These are phyloP conservation scores for Hycleus phaleratus DNA, from an alignment of 1,140 invertebrate genomes.

Conservation along the genomic window DNA sequence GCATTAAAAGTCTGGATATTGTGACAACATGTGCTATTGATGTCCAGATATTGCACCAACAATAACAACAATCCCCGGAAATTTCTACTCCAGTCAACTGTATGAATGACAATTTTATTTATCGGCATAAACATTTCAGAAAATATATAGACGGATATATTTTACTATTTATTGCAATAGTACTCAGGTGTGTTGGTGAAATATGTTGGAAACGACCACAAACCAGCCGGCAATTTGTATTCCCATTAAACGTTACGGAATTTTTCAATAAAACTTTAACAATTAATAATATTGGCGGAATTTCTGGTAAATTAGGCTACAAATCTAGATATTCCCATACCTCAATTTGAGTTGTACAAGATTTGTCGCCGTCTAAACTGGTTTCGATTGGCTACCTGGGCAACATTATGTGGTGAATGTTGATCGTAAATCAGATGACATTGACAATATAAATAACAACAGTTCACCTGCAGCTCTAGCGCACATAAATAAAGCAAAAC, in stretches of 20 bases:
- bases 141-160: no score
- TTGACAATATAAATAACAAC: constrained; percentile 10
- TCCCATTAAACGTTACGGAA: constrained; percentile 13
- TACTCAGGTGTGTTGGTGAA: constrained; percentile 9
- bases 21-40: no score
- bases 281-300: constrained; percentile 10
- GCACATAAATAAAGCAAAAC: no score
- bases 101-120: no score
- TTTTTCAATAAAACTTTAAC: constrained; percentile 13
- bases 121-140: no score
- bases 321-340: neutral
- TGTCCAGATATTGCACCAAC: no score
- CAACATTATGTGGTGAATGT: constrained; percentile 9
- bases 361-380: neutral
- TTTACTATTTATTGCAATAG: neutral
- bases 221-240: constrained; percentile 4
- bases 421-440: constrained; percentile 10
- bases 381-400: neutral
- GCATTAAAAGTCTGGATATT: no score
- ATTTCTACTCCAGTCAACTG: no score
- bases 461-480: neutral
- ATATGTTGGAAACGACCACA: constrained; percentile 11
- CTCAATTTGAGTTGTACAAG: neutral
- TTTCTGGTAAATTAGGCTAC: constrained; percentile 2
- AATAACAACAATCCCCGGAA: no score